A percentile compares a stretch with the other conserved stretches of the same genome.
Conservation (phyloP, 1,140 invertebrate genomes). For the Metopolophium dirhodum region DNA sequence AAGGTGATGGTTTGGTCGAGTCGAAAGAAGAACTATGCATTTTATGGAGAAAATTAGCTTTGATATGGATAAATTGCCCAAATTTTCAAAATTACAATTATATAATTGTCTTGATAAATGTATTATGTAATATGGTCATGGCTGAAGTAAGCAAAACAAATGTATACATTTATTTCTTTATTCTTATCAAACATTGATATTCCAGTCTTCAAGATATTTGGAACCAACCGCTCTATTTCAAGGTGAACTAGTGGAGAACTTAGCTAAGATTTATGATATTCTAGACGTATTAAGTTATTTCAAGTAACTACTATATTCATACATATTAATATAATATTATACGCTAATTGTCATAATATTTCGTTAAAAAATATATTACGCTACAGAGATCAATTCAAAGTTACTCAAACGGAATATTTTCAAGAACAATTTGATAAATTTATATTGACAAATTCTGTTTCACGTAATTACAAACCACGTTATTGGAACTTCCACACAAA, state of each 20-base stretch:
- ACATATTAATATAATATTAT: background rate
- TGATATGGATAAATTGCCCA: conserved; percentile 83
- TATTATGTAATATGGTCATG: conserved; percentile 81
- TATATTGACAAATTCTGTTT: background rate
- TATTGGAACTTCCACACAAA: conserved; percentile 78
- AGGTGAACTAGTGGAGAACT: conserved; percentile 73
- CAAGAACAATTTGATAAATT: conserved; percentile 23
- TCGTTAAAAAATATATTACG: background rate
- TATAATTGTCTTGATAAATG: conserved; percentile 75
- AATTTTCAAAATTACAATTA: conserved; percentile 80
- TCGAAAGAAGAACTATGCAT: conserved; percentile 69
- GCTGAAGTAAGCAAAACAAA: conserved; percentile 65
- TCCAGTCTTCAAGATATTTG: conserved; percentile 62
- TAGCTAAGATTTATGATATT: conserved; percentile 65
- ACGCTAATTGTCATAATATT: background rate
- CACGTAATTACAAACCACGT: conserved; percentile 64
- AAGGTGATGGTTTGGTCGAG: conserved; percentile 70
- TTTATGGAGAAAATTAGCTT: conserved; percentile 76
- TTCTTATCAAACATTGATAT: conserved; percentile 10
- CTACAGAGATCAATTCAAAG: background rate
- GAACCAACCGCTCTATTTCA: conserved; percentile 74
- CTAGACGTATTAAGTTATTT: conserved; percentile 66
- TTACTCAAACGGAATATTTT: conserved; percentile 11
- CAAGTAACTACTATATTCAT: conserved; percentile 63
- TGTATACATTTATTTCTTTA: background rate